Evolutionary conservation across 2,113 vertebrate species (phyloP), one percentile per base, ranked within the genome.

Genomic region (Tragulus kanchil): DNA sequence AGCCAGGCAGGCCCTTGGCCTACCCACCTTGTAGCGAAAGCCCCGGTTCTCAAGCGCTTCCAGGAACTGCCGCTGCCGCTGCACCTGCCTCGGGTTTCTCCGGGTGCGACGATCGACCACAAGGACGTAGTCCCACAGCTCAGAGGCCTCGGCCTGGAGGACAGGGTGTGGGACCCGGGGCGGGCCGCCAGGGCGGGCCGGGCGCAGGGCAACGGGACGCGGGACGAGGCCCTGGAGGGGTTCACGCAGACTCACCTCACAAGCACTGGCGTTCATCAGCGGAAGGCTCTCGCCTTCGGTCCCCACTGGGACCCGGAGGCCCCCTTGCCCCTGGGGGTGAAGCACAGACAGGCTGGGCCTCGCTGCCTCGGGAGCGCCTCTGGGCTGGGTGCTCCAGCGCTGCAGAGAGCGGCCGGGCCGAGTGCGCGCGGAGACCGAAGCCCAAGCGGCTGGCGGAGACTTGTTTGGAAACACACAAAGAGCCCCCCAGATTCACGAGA

Each of bases 101-200:
- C 93, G 78, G 2, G 98, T 73, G 0, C 96, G 78, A 11, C 85
- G 93, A 16, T 98, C 36, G 0, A 99, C 99, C 65, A 99, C 99
- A 3, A 99, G 98, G 36, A 99, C 96, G 0, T 98, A 99, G 94
- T 99, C 99, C 98, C 98, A 99, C 12, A 91, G 93, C 8, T 92
- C 86, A 1, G 61, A 7, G 56, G 19, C 19, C 19, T 90, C 61
- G 0, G 59, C 17, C 95, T 89, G 28, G 48, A 85, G 50, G 48
- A 5, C 19, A 26, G 6, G 36, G 14, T 3, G 0, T 1, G 7
- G 64, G 73, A 5, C 11, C 3, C 19, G 21, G 78, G 78, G 31
- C 52, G 56, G 78, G 12, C 48, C 4, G 1, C 21, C 52, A 28
- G 31, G 67, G 21, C 11, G 3, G n/a, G 71, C 26, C 1, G 4